Evolutionary conservation across 1,140 invertebrate species (phyloP).

Genomic region (Delia radicum): DNA sequence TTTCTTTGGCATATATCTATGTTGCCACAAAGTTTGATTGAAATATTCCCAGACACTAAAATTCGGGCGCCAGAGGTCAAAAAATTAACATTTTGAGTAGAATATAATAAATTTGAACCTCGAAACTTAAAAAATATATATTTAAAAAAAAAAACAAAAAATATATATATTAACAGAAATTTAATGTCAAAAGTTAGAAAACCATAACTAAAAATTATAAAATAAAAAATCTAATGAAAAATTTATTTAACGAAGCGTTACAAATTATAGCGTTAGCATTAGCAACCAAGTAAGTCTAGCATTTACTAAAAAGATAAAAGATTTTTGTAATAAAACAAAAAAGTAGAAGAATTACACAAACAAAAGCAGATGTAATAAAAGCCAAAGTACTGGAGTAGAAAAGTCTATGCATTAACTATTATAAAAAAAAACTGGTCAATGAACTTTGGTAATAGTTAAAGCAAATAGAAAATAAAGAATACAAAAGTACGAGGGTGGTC

Average conservation of each 20-base stretch:
- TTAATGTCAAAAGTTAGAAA: neutral
- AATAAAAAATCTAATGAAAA: neutral
- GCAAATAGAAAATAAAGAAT: neutral
- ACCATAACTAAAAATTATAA: neutral
- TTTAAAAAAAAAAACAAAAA: no score
- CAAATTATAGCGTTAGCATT: neutral
- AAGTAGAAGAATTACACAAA: neutral
- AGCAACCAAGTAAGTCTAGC: neutral
- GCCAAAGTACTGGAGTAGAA: neutral
- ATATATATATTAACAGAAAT: neutral
- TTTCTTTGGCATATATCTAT: no score
- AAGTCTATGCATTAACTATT: neutral
- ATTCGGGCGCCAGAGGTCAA: no score
- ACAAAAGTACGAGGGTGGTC: neutral
- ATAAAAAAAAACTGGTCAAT: neutral
- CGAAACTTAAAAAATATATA: no score
- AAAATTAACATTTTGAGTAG: no score
- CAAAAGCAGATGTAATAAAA: no score
- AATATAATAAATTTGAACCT: no score
- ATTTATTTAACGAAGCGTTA: neutral
- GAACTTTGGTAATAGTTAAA: neutral
- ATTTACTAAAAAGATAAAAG: neutral
- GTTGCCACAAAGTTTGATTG: no score
- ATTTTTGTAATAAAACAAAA: neutral
- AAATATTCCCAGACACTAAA: no score